phyloP scores from a whole-genome alignment of 2,797 vertebrate species.

The Aulostomus chinensis region DNA sequence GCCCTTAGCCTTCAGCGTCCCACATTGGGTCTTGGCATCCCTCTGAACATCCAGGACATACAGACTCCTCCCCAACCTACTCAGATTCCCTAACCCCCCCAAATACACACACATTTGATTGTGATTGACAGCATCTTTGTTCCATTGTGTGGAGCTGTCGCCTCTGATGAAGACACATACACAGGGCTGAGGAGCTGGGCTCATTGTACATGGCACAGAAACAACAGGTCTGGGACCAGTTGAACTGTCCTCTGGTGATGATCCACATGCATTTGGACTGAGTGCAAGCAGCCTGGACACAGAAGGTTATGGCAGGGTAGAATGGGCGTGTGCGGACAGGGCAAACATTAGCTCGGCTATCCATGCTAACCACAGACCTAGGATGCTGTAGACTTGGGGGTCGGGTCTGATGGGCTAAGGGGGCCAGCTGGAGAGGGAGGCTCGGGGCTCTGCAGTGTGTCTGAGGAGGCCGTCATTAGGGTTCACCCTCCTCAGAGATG shows the following conservation, averaged over 20 bases:
- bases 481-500: slow-evolving; percentile 81
- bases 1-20: slow-evolving; percentile 63
- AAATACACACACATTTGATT: slow-evolving; percentile 79
- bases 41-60: slow-evolving; percentile 70
- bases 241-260: slow-evolving; percentile 26
- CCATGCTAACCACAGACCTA: slow-evolving; percentile 16
- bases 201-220: slow-evolving; percentile 57
- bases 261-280: not conserved
- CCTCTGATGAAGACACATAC: slow-evolving; percentile 85
- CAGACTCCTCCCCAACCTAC: slow-evolving; percentile 64
- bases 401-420: slow-evolving; percentile 46
- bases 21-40: slow-evolving; percentile 66
- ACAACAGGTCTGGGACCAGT: slow-evolving; percentile 58
- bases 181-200: slow-evolving; percentile 50
- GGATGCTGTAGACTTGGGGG: slow-evolving; percentile 47
- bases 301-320: not conserved
- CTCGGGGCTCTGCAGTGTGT: slow-evolving; percentile 65
- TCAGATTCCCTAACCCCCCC: slow-evolving; percentile 27
- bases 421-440: slow-evolving; percentile 79
- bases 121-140: slow-evolving; percentile 86
- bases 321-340: slow-evolving; percentile 1
- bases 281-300: not conserved
- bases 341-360: slow-evolving; percentile 2
- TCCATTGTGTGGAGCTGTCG: slow-evolving; percentile 83
- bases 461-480: slow-evolving; percentile 79